A percentile compares a stretch with the other conserved stretches of the same genome.
Evolutionary conservation across 2,113 vertebrate species (phyloP).

Genomic region (Indicator indicator): DNA sequence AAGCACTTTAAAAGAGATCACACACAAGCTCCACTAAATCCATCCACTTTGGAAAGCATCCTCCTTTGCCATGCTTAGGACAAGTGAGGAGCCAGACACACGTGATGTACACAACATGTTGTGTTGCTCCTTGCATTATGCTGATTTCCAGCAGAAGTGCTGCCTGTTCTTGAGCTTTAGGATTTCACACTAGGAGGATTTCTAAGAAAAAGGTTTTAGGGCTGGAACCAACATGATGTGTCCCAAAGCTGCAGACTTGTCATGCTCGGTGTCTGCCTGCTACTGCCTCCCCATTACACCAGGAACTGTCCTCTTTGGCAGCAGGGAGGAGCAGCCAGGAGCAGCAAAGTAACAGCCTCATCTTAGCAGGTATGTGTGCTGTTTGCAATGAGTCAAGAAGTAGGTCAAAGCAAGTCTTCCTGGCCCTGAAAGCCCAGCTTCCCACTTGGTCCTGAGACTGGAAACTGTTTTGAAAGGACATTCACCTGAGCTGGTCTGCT

Average conservation of each 20-base stretch:
- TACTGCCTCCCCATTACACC: accelerated
- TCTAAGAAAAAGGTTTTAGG: background rate
- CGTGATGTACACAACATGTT: background rate
- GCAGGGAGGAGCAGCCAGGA: background rate
- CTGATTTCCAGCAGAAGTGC: background rate
- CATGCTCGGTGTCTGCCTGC: accelerated
- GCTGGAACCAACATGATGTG: background rate
- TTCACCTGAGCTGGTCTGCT: background rate
- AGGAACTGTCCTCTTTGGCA: background rate
- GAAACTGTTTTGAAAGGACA: background rate
- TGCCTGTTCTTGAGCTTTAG: background rate
- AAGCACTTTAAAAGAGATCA: slow-evolving; percentile 43
- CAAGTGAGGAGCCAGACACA: background rate
- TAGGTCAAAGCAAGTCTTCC: background rate
- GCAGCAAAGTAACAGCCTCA: background rate
- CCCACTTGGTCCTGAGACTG: background rate
- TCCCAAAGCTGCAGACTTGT: accelerated
- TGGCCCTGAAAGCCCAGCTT: background rate
- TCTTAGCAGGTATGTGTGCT: background rate
- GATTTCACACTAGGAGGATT: background rate
- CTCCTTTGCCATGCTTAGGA: background rate
- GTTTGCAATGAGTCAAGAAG: background rate
- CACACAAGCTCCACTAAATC: slow-evolving; percentile 56
- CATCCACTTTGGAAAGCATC: background rate
- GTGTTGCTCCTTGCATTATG: background rate